Conservation (phyloP, 2,797 vertebrate genomes). For the Melopsittacus undulatus region DNA sequence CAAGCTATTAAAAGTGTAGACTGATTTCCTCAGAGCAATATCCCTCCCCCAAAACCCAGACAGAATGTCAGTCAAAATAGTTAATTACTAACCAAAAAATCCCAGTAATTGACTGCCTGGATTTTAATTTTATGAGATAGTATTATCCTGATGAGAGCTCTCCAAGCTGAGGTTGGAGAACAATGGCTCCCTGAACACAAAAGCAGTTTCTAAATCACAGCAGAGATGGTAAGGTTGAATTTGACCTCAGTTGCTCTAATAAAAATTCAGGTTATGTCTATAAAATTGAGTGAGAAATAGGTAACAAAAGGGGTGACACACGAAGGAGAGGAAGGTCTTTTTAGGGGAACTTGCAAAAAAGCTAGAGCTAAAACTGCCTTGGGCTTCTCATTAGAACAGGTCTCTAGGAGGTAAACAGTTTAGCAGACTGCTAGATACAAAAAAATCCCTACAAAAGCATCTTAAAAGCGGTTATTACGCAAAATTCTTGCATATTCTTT, state of each 20-base stretch:
- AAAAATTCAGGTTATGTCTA: not conserved
- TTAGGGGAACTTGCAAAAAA: not conserved
- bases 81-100: slow-evolving; percentile 47
- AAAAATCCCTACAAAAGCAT: not conserved
- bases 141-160: slow-evolving; percentile 11
- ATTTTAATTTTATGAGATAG: slow-evolving; percentile 60
- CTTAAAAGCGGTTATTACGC: not conserved
- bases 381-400: not conserved
- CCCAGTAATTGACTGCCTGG: slow-evolving; percentile 35
- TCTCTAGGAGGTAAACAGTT: not conserved
- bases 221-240: not conserved
- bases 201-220: slow-evolving; percentile 24
- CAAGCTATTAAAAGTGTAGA: slow-evolving; percentile 25
- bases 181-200: slow-evolving; percentile 4
- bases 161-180: slow-evolving; percentile 3
- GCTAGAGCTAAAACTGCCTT: not conserved
- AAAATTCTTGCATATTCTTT: not conserved
- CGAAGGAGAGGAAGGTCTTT: not conserved
- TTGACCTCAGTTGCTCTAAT: not conserved
- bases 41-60: not conserved
- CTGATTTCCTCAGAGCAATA: slow-evolving; percentile 44
- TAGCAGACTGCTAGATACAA: not conserved
- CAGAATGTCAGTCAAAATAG: slow-evolving; percentile 45
- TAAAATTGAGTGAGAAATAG: not conserved
- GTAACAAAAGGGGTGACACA: not conserved